Conservation (phyloP, 2,888 invertebrate species). For the Scaptomyza cyrtandrae region DNA sequence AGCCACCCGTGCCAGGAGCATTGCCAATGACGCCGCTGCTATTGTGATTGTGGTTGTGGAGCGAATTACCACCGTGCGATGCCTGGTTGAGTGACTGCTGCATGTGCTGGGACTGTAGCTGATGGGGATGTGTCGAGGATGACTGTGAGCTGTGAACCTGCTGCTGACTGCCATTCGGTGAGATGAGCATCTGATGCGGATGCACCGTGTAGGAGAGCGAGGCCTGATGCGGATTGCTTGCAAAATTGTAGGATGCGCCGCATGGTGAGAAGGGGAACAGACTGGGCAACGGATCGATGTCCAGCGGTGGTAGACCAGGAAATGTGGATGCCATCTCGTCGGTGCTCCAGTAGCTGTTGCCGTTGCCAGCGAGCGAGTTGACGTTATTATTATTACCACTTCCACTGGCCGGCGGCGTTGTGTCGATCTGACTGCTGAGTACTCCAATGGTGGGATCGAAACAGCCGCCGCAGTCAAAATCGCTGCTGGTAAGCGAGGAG, state of each 20-base stretch:
- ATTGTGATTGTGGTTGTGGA: slow-evolving; percentile 54
- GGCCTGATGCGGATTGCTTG: slow-evolving; percentile 85
- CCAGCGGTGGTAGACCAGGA: slow-evolving; percentile 90
- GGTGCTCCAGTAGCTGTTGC: slow-evolving; percentile 86
- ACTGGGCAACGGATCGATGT: slow-evolving; percentile 93
- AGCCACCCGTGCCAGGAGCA: slow-evolving; percentile 26
- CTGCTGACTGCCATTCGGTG: slow-evolving; percentile 83
- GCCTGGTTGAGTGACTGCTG: slow-evolving; percentile 73
- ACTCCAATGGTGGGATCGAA: slow-evolving; percentile 82
- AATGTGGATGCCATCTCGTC: slow-evolving; percentile 94
- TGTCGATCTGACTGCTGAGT: slow-evolving; percentile 78
- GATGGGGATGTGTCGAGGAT: slow-evolving; percentile 55
- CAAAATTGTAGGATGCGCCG: slow-evolving; percentile 89
- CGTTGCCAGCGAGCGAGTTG: slow-evolving; percentile 72
- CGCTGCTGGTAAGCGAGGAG: slow-evolving; percentile 83
- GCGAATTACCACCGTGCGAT: slow-evolving; percentile 73
- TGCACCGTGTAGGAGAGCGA: slow-evolving; percentile 86
- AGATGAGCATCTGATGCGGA: slow-evolving; percentile 89
- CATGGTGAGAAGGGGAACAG: slow-evolving; percentile 95
- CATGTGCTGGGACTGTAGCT: slow-evolving; percentile 64
- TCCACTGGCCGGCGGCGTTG: slow-evolving; percentile 61
- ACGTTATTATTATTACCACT: slow-evolving; percentile 56
- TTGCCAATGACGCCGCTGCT: slow-evolving; percentile 38
- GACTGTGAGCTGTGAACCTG: slow-evolving; percentile 47
- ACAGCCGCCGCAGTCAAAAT: slow-evolving; percentile 85